Evolutionary conservation across 1,140 invertebrate genomes (phyloP).

Genomic region (Mycetomoellerius zeteki): DNA sequence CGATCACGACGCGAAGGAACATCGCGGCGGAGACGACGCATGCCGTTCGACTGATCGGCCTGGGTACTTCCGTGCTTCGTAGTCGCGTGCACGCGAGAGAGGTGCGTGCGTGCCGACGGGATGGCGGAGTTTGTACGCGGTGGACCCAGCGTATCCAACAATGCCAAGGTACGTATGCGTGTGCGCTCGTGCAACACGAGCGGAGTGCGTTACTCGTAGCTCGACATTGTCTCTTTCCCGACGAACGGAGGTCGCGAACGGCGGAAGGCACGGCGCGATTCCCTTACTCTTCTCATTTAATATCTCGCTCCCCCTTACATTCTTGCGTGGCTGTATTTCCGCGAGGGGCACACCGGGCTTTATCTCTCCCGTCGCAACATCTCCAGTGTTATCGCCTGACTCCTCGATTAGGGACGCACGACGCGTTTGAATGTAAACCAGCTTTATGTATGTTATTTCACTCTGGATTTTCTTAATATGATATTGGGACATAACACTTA

Average conservation of each 20-base stretch:
- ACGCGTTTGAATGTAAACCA: not conserved
- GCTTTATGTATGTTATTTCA: not conserved
- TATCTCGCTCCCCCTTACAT: not conserved
- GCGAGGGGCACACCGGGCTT: not conserved
- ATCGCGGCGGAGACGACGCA: constrained; percentile 71
- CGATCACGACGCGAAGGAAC: constrained; percentile 44
- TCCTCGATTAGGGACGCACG: not conserved
- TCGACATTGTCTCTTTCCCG: not conserved
- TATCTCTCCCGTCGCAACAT: constrained; percentile 14
- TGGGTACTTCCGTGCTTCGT: constrained; percentile 45
- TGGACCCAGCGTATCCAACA: constrained; percentile 86
- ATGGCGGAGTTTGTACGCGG: constrained; percentile 89
- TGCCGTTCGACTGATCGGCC: constrained; percentile 74
- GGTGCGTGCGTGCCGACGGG: constrained; percentile 68
- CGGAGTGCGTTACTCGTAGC: constrained; percentile 33
- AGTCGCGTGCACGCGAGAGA: constrained; percentile 63
- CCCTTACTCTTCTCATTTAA: not conserved
- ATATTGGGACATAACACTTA: not conserved
- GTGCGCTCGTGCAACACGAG: too few species aligned
- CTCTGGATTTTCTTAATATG: not conserved
- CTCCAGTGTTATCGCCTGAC: not conserved
- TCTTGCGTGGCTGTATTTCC: not conserved
- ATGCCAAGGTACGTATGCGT: constrained; percentile 83
- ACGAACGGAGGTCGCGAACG: not conserved
- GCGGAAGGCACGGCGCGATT: not conserved